Percentiles rank a stretch among this genome's conserved stretches.
These are phyloP conservation scores for Carduelis carduelis DNA, from an alignment of 2,797 vertebrate genomes.

Conservation along the genomic window DNA sequence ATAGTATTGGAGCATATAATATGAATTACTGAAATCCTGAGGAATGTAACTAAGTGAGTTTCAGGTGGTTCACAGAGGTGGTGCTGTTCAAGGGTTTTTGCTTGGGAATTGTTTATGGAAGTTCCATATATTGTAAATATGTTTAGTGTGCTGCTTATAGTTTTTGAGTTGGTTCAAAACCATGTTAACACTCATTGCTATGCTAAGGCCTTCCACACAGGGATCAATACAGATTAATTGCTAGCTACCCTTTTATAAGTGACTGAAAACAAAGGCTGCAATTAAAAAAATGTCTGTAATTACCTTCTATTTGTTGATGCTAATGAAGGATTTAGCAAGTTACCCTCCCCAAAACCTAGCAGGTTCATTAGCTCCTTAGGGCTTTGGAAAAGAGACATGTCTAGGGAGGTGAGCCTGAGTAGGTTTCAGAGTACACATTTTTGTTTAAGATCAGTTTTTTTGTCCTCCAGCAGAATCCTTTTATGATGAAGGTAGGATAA, in stretches of 20 bases:
- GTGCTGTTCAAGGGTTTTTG: not conserved
- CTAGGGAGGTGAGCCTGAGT: not conserved
- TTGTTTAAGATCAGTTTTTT: not conserved
- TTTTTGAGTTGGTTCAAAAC: not conserved
- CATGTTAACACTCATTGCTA: accelerated
- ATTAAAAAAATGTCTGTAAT: not conserved
- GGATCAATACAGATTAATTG: not conserved
- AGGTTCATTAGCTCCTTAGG: not conserved
- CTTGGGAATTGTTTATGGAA: not conserved
- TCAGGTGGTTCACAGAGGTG: not conserved
- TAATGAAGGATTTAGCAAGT: not conserved
- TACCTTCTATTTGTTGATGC: not conserved
- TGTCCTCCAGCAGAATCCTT: not conserved
- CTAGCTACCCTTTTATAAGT: not conserved
- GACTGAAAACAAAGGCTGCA: not conserved
- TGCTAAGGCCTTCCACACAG: accelerated
- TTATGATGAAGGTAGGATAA: not conserved
- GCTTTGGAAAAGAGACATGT: not conserved
- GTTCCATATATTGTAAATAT: not conserved
- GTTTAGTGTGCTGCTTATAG: not conserved
- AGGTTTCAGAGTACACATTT: not conserved
- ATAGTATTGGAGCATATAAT: not conserved
- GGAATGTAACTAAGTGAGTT: not conserved
- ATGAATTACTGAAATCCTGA: not conserved
- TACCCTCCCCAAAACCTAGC: not conserved